phyloP scores from a whole-genome alignment of 1,140 invertebrate genomes.

The Palaemon carinicauda region DNA sequence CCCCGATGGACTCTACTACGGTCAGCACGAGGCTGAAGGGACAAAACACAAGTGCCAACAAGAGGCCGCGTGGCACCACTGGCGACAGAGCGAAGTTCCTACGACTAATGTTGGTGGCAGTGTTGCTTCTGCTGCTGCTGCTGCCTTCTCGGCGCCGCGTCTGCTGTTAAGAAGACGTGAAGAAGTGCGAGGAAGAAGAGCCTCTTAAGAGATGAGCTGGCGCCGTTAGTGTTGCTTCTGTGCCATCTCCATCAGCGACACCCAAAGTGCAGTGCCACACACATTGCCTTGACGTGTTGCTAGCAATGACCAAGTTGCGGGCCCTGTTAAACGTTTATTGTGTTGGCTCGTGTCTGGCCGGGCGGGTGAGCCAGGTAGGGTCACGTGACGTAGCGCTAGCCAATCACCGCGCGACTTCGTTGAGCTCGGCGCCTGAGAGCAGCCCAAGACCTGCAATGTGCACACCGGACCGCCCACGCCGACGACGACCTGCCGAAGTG shows the following conservation, averaged over 20 bases:
- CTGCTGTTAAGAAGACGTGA: constrained; percentile 20
- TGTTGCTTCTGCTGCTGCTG: not conserved
- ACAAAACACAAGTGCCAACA: constrained; percentile 20
- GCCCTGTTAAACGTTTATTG: constrained; percentile 57
- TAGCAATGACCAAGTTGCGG: constrained; percentile 57
- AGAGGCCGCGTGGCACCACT: constrained; percentile 36
- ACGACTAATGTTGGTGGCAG: no score
- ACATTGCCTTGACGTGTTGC: constrained; percentile 55
- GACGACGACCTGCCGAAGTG: constrained; percentile 42
- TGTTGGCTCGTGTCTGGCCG: constrained; percentile 54
- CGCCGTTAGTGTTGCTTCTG: constrained; percentile 19
- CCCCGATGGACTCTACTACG: constrained; percentile 30
- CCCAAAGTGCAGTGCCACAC: constrained; percentile 51
- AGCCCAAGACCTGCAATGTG: constrained; percentile 48
- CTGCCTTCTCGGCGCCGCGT: constrained; percentile 48
- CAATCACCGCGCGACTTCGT: constrained; percentile 46
- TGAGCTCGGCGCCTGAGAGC: constrained; percentile 52
- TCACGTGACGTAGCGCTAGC: constrained; percentile 53
- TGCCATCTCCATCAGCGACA: constrained; percentile 39
- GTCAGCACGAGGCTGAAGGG: not conserved
- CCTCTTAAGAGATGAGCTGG: constrained; percentile 33
- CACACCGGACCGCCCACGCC: constrained; percentile 53
- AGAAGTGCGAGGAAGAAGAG: not conserved
- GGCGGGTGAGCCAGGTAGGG: constrained; percentile 54
- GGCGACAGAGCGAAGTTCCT: constrained; percentile 41